phyloP scores from a whole-genome alignment of 1,140 invertebrate species.

The Popillia japonica region DNA sequence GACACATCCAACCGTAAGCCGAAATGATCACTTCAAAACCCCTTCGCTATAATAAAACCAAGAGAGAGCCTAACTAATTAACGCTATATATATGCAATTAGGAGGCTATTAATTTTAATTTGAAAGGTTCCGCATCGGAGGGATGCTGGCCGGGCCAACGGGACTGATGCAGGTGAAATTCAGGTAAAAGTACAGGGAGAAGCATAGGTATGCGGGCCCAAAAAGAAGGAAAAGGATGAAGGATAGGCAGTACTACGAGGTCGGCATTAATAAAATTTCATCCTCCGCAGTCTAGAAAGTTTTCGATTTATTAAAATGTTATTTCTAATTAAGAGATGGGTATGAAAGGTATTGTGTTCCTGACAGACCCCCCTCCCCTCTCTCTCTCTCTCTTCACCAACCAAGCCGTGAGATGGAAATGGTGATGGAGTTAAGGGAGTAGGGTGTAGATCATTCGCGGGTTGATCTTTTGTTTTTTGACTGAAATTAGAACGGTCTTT shows the following conservation, averaged over 20 bases:
- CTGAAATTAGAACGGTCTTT: background rate
- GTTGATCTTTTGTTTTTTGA: background rate
- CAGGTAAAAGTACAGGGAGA: background rate
- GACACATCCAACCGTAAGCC: no score
- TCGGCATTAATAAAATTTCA: slow-evolving; percentile 1
- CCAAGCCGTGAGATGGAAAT: no score
- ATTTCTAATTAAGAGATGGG: slow-evolving; percentile 14
- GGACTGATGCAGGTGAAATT: background rate
- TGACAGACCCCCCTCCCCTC: background rate
- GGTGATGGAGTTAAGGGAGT: background rate
- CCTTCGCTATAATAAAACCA: background rate
- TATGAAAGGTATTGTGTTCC: background rate
- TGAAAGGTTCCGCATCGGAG: background rate
- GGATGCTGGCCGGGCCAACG: background rate
- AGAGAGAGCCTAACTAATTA: background rate
- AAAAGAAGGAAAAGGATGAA: background rate
- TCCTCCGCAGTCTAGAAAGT: background rate
- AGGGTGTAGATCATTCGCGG: background rate
- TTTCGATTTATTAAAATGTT: slow-evolving; percentile 33
- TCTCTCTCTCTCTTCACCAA: no score
- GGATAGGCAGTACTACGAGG: background rate
- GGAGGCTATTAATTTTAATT: slow-evolving; percentile 23
- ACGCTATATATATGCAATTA: slow-evolving; percentile 5
- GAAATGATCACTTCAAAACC: background rate
- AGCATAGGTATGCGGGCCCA: background rate